Evolutionary conservation across 2,888 invertebrate species (phyloP), one percentile per base, ranked within the genome.

Genomic region (Agapostemon virescens): DNA sequence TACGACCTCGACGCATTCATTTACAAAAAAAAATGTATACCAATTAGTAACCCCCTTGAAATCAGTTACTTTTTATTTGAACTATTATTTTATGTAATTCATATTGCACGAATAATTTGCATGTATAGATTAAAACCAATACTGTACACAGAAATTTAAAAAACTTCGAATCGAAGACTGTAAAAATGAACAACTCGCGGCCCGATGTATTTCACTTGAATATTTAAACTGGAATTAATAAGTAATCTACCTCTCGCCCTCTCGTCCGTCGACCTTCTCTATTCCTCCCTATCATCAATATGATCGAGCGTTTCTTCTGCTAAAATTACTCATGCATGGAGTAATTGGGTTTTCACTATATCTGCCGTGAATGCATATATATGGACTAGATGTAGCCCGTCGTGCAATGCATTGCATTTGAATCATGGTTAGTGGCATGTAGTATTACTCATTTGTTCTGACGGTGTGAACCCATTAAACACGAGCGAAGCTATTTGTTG

Each of bases 401-500:
- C 36, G 30, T 72, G 66, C 70, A 80, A 77, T 80, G 79, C 77
- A 74, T 73, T 78, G 80, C 84, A 83, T 84, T 84, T 75, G 83
- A 80, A 83, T 83, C 77, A 68, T 69, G 77, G 83, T 77, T 83
- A 77, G 77, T 77, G 64, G 63, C 73, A 72, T 74, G 80, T 69
- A 69, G 74, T 77, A 80, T 75, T 75, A 77, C 83, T 82, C 80
- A 83, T 84, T 79, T 80, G 75, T 84, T 80, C 83, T 77, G 61
- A 61, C 52, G 69, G 75, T 77, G 79, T 87, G 84, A 85, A 77
- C 83, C 85, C 82, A 85, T 85, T 85, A 85, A 84, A 77, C 81
- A 75, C 79, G 76, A 68, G 81, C 73, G 66, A 66, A 85, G 80
- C 55, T 83, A 82, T 77, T 82, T 76, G 85, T 80, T 84, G 76